These are phyloP conservation scores for Cantharis nigra DNA, from an alignment of 2,888 invertebrate species.

Conservation along the genomic window DNA sequence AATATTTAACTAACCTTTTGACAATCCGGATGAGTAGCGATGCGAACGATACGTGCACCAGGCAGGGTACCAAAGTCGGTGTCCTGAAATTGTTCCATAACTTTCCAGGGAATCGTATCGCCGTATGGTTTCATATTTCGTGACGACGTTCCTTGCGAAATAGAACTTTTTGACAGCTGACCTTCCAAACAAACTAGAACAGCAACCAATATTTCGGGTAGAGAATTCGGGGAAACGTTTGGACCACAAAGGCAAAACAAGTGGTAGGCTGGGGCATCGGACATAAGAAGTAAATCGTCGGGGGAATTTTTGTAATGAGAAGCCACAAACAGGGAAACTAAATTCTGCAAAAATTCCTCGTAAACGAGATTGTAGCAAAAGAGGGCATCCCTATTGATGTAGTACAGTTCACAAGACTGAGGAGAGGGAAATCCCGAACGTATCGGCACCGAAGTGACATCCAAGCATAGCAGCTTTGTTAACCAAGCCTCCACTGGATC, in stretches of 20 bases:
- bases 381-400: constrained; percentile 88
- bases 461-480: constrained; percentile 86
- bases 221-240: constrained; percentile 66
- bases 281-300: constrained; percentile 96
- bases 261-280: constrained; percentile 98
- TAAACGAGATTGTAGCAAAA: constrained; percentile 97
- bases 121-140: constrained; percentile 92
- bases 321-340: constrained; percentile 93
- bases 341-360: constrained; percentile 86
- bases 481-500: constrained; percentile 93
- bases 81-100: constrained; percentile 96
- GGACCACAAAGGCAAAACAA: constrained; percentile 94
- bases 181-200: constrained; percentile 83
- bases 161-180: constrained; percentile 70
- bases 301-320: constrained; percentile 99
- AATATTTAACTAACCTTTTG: constrained; percentile 68
- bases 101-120: constrained; percentile 98
- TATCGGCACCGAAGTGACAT: constrained; percentile 73
- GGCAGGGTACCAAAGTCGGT: constrained; percentile 87
- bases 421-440: constrained; percentile 89
- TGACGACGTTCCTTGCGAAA: constrained; percentile 75
- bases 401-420: constrained; percentile 84
- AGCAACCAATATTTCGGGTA: constrained; percentile 94
- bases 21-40: constrained; percentile 98
- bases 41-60: constrained; percentile 92